These are phyloP conservation scores for Schizotus pectinicornis DNA, from an alignment of 2,888 invertebrate genomes.

Conservation along the genomic window DNA sequence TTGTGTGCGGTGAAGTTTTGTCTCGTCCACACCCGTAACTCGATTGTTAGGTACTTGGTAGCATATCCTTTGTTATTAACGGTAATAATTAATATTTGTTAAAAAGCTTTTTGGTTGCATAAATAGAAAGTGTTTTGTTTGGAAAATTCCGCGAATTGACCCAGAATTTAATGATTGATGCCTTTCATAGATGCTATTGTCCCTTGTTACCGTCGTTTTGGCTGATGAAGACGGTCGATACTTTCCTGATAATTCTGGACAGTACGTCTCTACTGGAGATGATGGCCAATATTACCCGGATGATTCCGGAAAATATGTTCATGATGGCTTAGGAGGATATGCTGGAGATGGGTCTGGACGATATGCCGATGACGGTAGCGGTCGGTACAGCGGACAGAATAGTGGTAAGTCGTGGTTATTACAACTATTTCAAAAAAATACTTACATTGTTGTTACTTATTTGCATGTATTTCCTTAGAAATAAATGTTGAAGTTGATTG, in stretches of 20 bases:
- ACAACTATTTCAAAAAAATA: no score
- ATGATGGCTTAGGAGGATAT: conserved; percentile 34
- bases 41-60: no score
- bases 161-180: not conserved
- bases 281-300: conserved; percentile 28
- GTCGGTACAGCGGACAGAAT: conserved; percentile 34
- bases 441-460: no score
- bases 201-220: not conserved
- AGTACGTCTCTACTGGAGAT: conserved; percentile 14
- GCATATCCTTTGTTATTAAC: no score
- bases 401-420: conserved; percentile 16
- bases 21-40: no score
- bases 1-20: no score
- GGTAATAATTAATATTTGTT: no score
- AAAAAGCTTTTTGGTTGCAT: no score
- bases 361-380: conserved; percentile 34
- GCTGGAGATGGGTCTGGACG: conserved; percentile 30
- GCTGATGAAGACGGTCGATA: conserved; percentile 16
- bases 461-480: no score
- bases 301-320: conserved; percentile 31
- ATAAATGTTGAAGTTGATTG: no score
- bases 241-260: conserved; percentile 16
- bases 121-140: no score
- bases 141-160: not conserved
- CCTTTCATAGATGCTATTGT: not conserved